These are phyloP conservation scores for Oophaga pumilio DNA, from an alignment of 2,113 vertebrate genomes.

Conservation along the genomic window DNA sequence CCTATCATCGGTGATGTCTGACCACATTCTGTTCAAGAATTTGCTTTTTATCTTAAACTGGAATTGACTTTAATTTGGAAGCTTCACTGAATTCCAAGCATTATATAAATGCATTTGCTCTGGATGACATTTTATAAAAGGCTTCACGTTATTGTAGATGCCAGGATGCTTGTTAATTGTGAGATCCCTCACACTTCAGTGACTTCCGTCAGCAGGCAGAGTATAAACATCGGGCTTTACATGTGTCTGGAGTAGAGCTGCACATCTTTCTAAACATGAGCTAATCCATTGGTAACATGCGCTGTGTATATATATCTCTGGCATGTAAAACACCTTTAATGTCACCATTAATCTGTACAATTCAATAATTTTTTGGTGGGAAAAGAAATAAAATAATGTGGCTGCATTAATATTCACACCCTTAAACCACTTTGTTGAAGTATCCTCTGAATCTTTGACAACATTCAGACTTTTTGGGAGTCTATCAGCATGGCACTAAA, in stretches of 20 bases:
- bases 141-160: conserved; percentile 19
- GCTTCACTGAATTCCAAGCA: neutral
- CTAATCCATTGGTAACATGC: no score
- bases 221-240: neutral
- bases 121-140: neutral
- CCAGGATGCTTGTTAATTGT: neutral
- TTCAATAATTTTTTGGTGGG: no score
- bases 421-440: no score
- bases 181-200: neutral
- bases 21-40: neutral
- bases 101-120: neutral
- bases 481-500: no score
- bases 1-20: neutral
- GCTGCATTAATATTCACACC: no score
- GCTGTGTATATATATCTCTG: no score
- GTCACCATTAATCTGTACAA: no score
- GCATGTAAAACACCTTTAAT: no score
- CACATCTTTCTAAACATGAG: neutral
- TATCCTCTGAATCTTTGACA: no score
- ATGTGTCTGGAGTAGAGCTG: neutral
- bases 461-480: no score
- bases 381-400: no score
- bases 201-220: neutral
- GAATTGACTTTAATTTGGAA: neutral
- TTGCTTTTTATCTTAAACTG: neutral